phyloP scores from a whole-genome alignment of 2,113 vertebrate genomes.

The Deroptyus accipitrinus region DNA sequence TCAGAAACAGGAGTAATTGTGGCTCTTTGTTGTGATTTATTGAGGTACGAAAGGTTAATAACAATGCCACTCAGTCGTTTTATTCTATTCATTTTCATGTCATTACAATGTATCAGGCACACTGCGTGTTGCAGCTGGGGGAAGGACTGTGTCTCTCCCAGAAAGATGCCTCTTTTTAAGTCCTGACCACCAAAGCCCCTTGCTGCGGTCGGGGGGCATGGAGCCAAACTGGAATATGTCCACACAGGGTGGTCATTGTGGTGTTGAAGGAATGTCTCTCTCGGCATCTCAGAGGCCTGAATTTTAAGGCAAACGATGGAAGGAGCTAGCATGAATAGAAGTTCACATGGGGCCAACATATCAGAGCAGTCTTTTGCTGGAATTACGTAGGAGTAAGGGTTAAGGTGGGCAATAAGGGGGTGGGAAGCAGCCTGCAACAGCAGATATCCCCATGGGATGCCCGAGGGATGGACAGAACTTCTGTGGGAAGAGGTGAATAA shows the following conservation, averaged over 20 bases:
- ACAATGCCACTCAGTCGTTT: conserved; percentile 79
- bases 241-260: neutral
- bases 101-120: conserved; percentile 72
- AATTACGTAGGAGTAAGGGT: neutral
- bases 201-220: neutral
- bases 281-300: neutral
- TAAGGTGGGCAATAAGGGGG: neutral
- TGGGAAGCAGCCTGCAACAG: neutral
- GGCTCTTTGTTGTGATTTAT: conserved; percentile 85
- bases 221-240: rapidly evolving
- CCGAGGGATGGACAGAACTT: neutral
- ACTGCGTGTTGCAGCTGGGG: conserved; percentile 54
- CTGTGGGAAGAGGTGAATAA: neutral
- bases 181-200: neutral
- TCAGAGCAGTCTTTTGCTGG: neutral
- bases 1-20: conserved; percentile 81
- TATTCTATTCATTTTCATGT: conserved; percentile 86
- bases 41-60: conserved; percentile 87
- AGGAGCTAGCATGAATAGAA: neutral
- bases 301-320: neutral
- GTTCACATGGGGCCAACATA: neutral
- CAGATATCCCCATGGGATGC: neutral
- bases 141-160: neutral
- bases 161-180: neutral
- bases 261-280: neutral